Conservation (phyloP, 35 echinoderm and acorn worm species). For the Heliocidaris erythrogramma region DNA sequence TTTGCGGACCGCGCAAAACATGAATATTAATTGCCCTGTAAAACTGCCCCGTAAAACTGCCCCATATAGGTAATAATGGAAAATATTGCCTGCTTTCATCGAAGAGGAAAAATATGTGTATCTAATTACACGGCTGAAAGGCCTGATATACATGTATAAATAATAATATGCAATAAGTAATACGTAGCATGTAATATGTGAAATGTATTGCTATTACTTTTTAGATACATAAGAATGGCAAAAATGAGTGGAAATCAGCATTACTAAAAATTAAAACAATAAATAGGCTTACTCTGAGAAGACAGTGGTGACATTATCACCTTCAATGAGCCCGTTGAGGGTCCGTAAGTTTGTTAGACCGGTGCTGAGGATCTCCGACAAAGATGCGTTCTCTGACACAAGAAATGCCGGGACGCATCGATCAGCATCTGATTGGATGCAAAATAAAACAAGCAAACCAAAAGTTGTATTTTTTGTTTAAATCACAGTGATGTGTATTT, state of each 20-base stretch:
- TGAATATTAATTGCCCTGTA: too few species aligned
- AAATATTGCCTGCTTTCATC: too few species aligned
- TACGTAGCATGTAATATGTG: neutral
- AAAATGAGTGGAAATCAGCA: neutral
- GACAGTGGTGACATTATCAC: conserved; percentile 7
- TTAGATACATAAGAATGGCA: neutral
- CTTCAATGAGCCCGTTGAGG: conserved; percentile 19
- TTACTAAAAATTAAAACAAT: neutral
- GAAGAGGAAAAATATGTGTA: too few species aligned
- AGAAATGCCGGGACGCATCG: conserved; percentile 68
- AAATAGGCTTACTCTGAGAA: conserved; percentile 47
- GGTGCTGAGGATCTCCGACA: conserved; percentile 5
- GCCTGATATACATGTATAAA: too few species aligned
- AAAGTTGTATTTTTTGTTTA: neutral
- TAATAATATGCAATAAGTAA: too few species aligned
- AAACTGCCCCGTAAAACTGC: too few species aligned
- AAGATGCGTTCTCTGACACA: conserved; percentile 23
- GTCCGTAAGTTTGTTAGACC: conserved; percentile 36
- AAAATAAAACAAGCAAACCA: neutral
- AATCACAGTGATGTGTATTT: too few species aligned
- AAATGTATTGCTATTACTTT: neutral
- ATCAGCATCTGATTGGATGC: conserved; percentile 32
- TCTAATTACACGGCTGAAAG: too few species aligned
- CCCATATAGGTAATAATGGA: too few species aligned
- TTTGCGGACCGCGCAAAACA: too few species aligned